Conservation (phyloP, 2,113 vertebrate genomes). For the Tauraco erythrolophus region DNA sequence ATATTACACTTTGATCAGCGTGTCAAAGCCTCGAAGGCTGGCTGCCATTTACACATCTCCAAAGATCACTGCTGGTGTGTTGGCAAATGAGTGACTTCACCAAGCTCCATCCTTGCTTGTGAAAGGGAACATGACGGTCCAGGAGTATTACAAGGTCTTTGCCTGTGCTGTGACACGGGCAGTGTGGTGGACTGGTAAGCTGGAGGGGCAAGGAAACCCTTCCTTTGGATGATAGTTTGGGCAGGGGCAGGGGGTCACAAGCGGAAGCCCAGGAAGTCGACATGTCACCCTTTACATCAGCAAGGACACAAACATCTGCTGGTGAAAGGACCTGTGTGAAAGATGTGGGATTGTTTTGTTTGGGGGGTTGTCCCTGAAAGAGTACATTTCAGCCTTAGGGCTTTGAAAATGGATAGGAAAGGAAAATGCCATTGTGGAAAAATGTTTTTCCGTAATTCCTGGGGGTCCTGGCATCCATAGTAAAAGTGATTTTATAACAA, state of each 20-base stretch:
- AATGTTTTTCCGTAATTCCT: neutral
- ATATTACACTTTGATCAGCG: neutral
- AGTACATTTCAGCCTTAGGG: neutral
- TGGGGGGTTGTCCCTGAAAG: neutral
- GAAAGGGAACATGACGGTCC: neutral
- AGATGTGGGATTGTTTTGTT: neutral
- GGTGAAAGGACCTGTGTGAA: neutral
- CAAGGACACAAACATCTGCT: neutral
- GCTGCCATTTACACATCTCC: neutral
- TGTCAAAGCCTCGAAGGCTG: neutral
- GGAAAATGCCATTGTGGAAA: neutral
- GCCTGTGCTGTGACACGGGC: neutral
- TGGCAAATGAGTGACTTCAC: neutral
- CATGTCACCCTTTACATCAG: neutral
- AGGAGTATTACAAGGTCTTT: neutral
- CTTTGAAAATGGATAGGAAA: neutral
- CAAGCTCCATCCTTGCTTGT: rapidly evolving
- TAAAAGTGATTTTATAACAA: neutral
- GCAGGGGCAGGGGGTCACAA: neutral
- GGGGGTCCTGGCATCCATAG: neutral
- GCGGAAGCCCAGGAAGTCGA: neutral
- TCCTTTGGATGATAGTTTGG: neutral
- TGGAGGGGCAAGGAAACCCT: neutral
- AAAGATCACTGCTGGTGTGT: neutral
- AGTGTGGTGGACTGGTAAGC: neutral